Evolutionary conservation across 2,113 vertebrate species (phyloP).

Genomic region (Scytalopus superciliaris): DNA sequence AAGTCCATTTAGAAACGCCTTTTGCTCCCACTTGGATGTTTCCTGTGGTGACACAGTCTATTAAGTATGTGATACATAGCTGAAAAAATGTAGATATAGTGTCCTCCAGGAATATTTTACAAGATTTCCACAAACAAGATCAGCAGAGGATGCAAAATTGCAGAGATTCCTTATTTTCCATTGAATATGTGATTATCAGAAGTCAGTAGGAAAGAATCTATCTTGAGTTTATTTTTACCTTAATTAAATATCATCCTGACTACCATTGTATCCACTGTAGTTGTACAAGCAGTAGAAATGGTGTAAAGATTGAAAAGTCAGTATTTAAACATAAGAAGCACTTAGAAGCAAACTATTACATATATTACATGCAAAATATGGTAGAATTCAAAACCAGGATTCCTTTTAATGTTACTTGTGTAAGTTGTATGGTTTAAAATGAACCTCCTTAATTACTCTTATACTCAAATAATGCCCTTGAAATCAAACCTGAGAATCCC

Average conservation of each 20-base stretch:
- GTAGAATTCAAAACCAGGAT: background rate
- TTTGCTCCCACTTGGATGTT: background rate
- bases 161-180: background rate
- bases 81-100: background rate
- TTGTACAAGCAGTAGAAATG: background rate
- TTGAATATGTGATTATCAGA: background rate
- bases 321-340: background rate
- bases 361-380: background rate
- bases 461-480: background rate
- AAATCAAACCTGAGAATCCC: background rate
- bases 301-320: background rate
- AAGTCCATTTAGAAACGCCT: background rate
- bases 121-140: background rate
- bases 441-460: background rate
- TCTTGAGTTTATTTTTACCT: background rate
- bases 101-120: background rate
- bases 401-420: background rate
- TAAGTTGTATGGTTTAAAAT: background rate
- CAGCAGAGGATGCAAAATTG: background rate
- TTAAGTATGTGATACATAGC: background rate
- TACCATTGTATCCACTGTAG: background rate
- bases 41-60: background rate
- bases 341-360: background rate
- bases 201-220: background rate
- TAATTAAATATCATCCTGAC: background rate